Percentiles rank a stretch among this genome's conserved stretches.
Evolutionary conservation across 2,888 invertebrate species (phyloP).

Genomic region (Dryomyza anilis): DNA sequence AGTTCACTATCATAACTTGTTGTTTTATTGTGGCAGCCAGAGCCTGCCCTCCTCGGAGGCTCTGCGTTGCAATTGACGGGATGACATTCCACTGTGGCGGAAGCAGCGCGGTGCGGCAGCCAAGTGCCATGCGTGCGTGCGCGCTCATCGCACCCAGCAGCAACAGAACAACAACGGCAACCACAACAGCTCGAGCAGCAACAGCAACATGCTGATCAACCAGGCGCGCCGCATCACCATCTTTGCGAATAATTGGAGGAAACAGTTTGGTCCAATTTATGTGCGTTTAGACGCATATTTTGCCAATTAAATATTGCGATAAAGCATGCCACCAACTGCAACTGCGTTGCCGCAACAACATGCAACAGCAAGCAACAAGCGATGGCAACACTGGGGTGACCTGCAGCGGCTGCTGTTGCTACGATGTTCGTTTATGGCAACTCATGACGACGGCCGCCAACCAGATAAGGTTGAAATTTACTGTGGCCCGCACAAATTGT

Average conservation of each 20-base stretch:
- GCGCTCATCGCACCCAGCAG: not conserved
- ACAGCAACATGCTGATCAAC: not conserved
- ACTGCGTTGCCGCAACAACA: too few species aligned
- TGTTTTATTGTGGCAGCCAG: not conserved
- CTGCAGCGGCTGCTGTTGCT: not conserved
- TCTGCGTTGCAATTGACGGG: not conserved
- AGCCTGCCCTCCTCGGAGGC: not conserved
- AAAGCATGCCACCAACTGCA: slow-evolving; percentile 52
- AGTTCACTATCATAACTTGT: slow-evolving; percentile 14
- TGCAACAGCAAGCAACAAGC: not conserved
- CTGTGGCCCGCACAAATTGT: slow-evolving; percentile 40
- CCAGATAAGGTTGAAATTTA: slow-evolving; percentile 45
- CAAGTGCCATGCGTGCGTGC: slow-evolving; percentile 6
- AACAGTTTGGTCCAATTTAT: slow-evolving; percentile 48
- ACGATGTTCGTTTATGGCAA: slow-evolving; percentile 9
- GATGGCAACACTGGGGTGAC: slow-evolving; percentile 11
- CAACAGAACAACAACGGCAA: slow-evolving; percentile 6
- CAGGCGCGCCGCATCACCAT: not conserved
- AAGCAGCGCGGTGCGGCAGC: not conserved
- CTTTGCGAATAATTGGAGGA: slow-evolving; percentile 29
- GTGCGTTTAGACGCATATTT: slow-evolving; percentile 60
- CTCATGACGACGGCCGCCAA: slow-evolving; percentile 14
- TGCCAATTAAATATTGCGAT: slow-evolving; percentile 60
- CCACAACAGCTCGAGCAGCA: not conserved
- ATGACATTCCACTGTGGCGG: not conserved